A percentile compares a stretch with the other conserved stretches of the same genome.
These are phyloP conservation scores for Nomia melanderi DNA, from an alignment of 1,140 invertebrate genomes.

Conservation along the genomic window DNA sequence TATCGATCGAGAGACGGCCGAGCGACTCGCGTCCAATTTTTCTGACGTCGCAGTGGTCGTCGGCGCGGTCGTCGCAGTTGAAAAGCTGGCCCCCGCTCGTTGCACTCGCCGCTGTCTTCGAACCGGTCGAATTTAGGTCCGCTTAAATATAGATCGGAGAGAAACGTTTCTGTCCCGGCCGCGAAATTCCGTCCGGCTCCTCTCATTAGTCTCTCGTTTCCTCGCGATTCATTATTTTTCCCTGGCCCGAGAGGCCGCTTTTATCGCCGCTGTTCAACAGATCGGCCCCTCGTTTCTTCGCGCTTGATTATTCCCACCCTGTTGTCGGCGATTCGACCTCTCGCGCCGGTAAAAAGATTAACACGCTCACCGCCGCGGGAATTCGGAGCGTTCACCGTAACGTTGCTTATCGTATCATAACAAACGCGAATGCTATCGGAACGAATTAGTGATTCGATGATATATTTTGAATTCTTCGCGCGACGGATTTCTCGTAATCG, in stretches of 20 bases:
- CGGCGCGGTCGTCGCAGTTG: background rate
- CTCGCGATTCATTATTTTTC: constrained; percentile 38
- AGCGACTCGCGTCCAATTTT: constrained; percentile 19
- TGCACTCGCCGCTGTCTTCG: constrained; percentile 35
- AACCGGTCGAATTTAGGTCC: constrained; percentile 53
- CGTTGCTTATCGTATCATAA: no score
- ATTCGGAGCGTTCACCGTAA: no score
- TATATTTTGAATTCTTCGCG: no score
- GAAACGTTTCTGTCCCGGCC: constrained; percentile 36
- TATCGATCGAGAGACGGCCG: background rate
- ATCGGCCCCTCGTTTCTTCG: background rate
- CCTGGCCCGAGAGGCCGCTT: background rate
- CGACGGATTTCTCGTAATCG: no score
- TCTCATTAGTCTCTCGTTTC: constrained; percentile 31
- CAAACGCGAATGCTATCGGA: no score
- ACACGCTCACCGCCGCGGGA: no score
- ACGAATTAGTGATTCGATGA: no score
- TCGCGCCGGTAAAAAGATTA: no score
- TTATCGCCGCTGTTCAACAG: constrained; percentile 4
- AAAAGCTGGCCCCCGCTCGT: background rate
- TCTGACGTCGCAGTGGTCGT: constrained; percentile 1
- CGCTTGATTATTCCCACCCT: background rate
- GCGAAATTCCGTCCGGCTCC: constrained; percentile 22
- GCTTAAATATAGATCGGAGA: constrained; percentile 56
- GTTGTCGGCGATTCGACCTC: no score